Evolutionary conservation across 2,888 invertebrate genomes (phyloP).

Genomic region (Argyresthia albistria): DNA sequence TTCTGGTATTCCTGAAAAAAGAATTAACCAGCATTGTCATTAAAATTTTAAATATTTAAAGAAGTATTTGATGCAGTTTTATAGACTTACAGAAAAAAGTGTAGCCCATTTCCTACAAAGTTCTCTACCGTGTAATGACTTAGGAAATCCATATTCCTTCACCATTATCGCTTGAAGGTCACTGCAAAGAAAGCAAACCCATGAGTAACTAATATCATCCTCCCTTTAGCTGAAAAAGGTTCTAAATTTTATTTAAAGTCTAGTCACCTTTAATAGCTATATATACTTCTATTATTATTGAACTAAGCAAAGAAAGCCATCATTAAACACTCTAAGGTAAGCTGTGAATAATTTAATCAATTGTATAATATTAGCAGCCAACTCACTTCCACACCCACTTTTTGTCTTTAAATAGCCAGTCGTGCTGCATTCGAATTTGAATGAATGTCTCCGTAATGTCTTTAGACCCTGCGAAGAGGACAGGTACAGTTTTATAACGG

Average conservation of each 20-base stretch:
- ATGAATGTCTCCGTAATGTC: constrained; percentile 62
- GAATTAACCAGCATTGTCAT: background rate
- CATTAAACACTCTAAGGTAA: background rate
- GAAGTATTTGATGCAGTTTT: no score
- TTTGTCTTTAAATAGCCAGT: constrained; percentile 54
- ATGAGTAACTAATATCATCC: background rate
- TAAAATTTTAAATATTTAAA: background rate
- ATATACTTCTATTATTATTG: no score
- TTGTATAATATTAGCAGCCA: constrained; percentile 5
- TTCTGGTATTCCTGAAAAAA: constrained; percentile 55
- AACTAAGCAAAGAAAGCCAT: no score
- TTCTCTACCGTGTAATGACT: constrained; percentile 40
- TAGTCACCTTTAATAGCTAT: no score
- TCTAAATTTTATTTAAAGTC: no score
- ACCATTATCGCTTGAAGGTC: constrained; percentile 44
- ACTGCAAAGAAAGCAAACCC: constrained; percentile 22
- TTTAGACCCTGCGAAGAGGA: constrained; percentile 48
- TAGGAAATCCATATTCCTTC: constrained; percentile 53
- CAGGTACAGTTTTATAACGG: background rate
- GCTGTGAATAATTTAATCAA: background rate
- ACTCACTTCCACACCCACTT: constrained; percentile 64
- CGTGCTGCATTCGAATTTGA: constrained; percentile 57
- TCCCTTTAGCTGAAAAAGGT: no score
- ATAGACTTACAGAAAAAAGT: constrained; percentile 41
- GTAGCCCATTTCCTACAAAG: constrained; percentile 53